A percentile compares a stretch with the other conserved stretches of the same genome.
Conservation (phyloP, 2,113 vertebrate species). For the Aepyceros melampus region DNA sequence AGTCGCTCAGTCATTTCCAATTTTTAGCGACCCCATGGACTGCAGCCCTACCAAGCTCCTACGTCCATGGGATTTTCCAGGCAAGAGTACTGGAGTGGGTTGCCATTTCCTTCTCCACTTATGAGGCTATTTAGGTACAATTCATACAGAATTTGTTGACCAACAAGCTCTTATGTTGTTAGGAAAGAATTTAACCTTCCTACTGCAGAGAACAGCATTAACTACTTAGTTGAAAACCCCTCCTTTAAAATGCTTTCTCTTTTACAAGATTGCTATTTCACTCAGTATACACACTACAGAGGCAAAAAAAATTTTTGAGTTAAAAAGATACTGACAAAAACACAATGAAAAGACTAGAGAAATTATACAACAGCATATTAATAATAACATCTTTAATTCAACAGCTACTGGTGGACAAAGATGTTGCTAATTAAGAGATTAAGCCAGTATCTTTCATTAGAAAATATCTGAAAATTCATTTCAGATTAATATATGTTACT, state of each 20-base stretch:
- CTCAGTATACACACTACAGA: background rate
- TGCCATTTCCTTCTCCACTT: too few relatives aligned
- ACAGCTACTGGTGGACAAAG: background rate
- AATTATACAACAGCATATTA: background rate
- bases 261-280: background rate
- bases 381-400: background rate
- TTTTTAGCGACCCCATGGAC: too few relatives aligned
- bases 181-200: background rate
- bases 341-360: background rate
- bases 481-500: background rate
- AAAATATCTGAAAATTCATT: conserved; percentile 16
- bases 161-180: background rate
- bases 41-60: too few relatives aligned
- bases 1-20: too few relatives aligned
- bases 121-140: background rate
- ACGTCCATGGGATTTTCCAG: too few relatives aligned
- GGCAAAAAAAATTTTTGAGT: background rate
- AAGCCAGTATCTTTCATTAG: background rate
- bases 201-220: background rate
- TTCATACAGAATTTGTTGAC: background rate
- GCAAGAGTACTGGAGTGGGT: too few relatives aligned
- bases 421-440: background rate
- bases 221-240: background rate
- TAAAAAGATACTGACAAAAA: background rate
- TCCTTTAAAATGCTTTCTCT: background rate